A percentile compares a stretch with the other conserved stretches of the same genome.
Conservation (phyloP, 2,797 vertebrate genomes). For the Pachyuromys duprasi region DNA sequence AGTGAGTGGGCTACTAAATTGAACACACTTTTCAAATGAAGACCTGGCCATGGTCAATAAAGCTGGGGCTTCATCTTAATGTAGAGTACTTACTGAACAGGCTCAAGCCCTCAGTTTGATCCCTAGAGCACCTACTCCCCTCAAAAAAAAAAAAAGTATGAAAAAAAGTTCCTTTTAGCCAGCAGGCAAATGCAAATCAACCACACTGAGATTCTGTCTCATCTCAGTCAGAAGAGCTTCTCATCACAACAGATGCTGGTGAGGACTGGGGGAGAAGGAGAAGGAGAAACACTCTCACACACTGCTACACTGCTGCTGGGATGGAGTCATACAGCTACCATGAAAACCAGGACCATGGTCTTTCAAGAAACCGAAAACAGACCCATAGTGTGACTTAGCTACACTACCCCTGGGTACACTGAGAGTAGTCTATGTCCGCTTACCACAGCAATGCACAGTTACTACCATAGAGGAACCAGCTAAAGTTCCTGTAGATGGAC, state of each 20-base stretch:
- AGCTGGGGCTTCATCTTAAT: neutral
- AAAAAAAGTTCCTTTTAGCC: neutral
- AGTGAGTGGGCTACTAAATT: neutral
- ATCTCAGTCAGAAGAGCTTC: neutral
- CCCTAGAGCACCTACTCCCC: neutral
- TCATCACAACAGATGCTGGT: neutral
- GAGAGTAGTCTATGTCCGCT: neutral
- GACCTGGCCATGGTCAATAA: neutral
- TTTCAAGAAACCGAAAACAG: neutral
- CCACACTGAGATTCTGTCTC: neutral
- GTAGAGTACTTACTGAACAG: neutral
- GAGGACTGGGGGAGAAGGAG: neutral
- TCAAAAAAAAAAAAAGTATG: too few species aligned
- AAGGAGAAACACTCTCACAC: neutral
- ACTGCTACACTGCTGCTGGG: neutral
- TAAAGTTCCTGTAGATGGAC: neutral
- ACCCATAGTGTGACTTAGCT: neutral
- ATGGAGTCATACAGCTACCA: neutral
- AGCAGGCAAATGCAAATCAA: neutral
- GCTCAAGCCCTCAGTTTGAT: neutral
- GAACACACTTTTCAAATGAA: neutral
- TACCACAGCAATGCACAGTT: neutral
- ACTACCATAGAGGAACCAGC: neutral
- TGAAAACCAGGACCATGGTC: neutral
- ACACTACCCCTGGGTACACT: neutral